A percentile compares a stretch with the other conserved stretches of the same genome.
Evolutionary conservation across 2,888 invertebrate species (phyloP).

Genomic region (Lithodes maja): DNA sequence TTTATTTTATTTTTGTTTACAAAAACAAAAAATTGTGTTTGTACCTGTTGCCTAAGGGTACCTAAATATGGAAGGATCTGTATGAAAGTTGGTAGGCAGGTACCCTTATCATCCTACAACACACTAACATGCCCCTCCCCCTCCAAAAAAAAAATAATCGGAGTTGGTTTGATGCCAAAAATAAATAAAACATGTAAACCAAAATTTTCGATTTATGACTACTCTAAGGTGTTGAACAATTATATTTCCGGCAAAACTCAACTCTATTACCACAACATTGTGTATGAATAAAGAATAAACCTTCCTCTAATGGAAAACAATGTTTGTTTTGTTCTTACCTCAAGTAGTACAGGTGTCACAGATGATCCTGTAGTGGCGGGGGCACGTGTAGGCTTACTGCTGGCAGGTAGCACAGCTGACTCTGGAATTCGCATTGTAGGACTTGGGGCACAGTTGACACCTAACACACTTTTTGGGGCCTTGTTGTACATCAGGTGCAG

Average conservation of each 20-base stretch:
- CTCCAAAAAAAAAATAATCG: background rate
- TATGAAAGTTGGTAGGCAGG: background rate
- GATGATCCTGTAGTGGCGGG: conserved; percentile 9
- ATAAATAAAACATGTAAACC: conserved; percentile 3
- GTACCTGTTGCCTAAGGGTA: conserved; percentile 16
- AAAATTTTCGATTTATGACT: background rate
- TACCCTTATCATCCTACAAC: conserved; percentile 12
- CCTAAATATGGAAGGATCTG: conserved; percentile 2
- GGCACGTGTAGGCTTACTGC: background rate
- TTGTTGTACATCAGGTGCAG: conserved; percentile 21
- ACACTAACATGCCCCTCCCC: background rate
- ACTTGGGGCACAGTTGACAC: conserved; percentile 18
- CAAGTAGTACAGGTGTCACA: conserved; percentile 13
- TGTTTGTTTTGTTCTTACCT: background rate
- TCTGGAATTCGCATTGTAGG: conserved; percentile 3
- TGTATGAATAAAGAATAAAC: background rate
- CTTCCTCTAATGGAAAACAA: background rate
- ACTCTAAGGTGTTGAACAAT: background rate
- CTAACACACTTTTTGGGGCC: conserved; percentile 3
- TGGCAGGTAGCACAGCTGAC: conserved; percentile 14
- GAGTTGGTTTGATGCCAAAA: conserved; percentile 14
- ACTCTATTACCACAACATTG: background rate
- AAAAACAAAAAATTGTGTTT: background rate
- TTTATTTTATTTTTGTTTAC: background rate
- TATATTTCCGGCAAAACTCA: background rate